Percentiles rank a stretch among this genome's conserved stretches.
These are phyloP conservation scores for Semotilus atromaculatus DNA, from an alignment of 2,797 vertebrate genomes.

Conservation along the genomic window DNA sequence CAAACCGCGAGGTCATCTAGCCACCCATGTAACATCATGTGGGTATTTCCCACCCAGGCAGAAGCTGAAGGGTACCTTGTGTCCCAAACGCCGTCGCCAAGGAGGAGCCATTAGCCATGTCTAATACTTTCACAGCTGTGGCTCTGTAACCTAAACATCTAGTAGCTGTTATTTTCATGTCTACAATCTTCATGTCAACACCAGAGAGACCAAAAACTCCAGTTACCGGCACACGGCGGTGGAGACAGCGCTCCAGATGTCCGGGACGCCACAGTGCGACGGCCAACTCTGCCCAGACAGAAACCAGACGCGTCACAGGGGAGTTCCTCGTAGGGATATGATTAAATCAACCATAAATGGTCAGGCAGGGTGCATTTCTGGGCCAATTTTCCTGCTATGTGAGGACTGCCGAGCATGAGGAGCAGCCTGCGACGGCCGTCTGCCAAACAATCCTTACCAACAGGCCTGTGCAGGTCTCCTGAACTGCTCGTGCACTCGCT, in stretches of 20 bases:
- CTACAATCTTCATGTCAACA: slow-evolving; percentile 57
- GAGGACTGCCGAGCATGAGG: slow-evolving; percentile 54
- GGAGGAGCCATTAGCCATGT: slow-evolving; percentile 32
- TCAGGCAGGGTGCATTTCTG: slow-evolving; percentile 58
- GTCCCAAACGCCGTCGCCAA: slow-evolving; percentile 6
- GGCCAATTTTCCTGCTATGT: slow-evolving; percentile 61
- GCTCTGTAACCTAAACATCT: slow-evolving; percentile 50
- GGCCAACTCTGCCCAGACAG: slow-evolving; percentile 66
- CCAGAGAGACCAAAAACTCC: slow-evolving; percentile 46
- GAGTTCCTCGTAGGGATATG: slow-evolving; percentile 67
- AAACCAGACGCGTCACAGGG: slow-evolving; percentile 70
- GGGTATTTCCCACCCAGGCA: slow-evolving; percentile 23
- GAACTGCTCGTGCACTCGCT: neutral
- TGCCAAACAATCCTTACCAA: slow-evolving; percentile 54
- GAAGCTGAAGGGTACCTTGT: slow-evolving; percentile 11
- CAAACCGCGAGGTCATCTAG: neutral
- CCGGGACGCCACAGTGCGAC: slow-evolving; percentile 59
- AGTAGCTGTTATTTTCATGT: slow-evolving; percentile 58
- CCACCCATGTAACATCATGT: slow-evolving; percentile 10
- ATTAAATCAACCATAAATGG: slow-evolving; percentile 68
- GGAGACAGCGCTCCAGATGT: slow-evolving; percentile 60
- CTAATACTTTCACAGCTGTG: slow-evolving; percentile 45
- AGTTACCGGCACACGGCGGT: slow-evolving; percentile 57
- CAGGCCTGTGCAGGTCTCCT: slow-evolving; percentile 53
- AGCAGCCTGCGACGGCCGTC: slow-evolving; percentile 42